A percentile compares a stretch with the other conserved stretches of the same genome.
These are phyloP conservation scores for Hystrix cristata DNA, from an alignment of 2,113 vertebrate species.

Conservation along the genomic window DNA sequence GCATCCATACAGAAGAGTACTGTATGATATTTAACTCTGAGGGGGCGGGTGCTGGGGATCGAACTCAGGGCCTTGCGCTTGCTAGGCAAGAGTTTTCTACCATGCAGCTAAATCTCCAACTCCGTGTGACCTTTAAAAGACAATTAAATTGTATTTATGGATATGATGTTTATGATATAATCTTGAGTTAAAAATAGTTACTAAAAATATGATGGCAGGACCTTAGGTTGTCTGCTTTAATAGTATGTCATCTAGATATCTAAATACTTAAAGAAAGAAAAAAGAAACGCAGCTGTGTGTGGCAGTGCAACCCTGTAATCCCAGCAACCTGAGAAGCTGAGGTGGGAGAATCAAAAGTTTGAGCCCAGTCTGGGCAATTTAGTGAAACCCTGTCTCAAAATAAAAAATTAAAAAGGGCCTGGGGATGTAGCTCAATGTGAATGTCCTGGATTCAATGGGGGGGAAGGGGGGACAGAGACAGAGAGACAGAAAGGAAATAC, in stretches of 20 bases:
- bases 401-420: not conserved
- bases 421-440: not conserved
- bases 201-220: conserved; percentile 24
- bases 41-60: no score
- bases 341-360: not conserved
- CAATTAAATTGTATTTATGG: conserved; percentile 10
- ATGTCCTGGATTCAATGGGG: not conserved
- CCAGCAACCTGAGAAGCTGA: not conserved
- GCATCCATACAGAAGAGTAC: not conserved
- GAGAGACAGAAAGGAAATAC: not conserved
- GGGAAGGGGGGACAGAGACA: not conserved
- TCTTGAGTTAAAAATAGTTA: conserved; percentile 16
- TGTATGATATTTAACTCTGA: not conserved
- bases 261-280: not conserved
- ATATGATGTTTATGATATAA: conserved; percentile 5
- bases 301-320: not conserved
- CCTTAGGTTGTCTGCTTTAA: conserved; percentile 15
- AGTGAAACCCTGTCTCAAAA: not conserved
- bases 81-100: no score
- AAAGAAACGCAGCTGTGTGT: not conserved
- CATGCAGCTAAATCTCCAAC: no score
- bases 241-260: not conserved
- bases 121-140: not conserved
- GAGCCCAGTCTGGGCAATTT: not conserved
- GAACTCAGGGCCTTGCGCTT: no score